These are phyloP conservation scores for Rynchops niger DNA, from an alignment of 2,113 vertebrate species.

Conservation along the genomic window DNA sequence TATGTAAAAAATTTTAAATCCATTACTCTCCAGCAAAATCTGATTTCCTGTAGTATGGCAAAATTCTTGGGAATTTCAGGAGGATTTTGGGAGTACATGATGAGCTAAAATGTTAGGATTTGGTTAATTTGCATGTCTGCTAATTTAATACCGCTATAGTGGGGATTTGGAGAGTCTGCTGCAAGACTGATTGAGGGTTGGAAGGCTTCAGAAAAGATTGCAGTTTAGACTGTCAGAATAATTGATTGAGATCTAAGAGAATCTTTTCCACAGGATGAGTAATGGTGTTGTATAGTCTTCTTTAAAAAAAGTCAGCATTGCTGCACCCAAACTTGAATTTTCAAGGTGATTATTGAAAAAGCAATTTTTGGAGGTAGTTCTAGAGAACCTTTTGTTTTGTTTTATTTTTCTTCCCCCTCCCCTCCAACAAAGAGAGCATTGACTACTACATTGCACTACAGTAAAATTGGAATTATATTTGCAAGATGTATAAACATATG, in stretches of 20 bases:
- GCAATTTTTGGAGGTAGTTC: neutral
- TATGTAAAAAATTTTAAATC: neutral
- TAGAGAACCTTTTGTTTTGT: neutral
- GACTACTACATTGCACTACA: neutral
- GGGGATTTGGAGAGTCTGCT: neutral
- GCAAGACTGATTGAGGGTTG: neutral
- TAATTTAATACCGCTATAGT: neutral
- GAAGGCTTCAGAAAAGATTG: neutral
- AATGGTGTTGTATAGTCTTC: neutral
- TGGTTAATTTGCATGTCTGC: neutral
- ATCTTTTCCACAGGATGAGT: neutral
- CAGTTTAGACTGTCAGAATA: neutral
- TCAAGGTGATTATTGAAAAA: neutral
- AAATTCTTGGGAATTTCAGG: neutral
- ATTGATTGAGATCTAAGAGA: neutral
- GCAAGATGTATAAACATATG: neutral
- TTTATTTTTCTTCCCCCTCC: rapidly evolving
- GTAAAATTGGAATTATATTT: neutral
- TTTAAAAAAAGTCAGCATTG: neutral
- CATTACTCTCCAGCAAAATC: neutral
- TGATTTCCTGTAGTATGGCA: neutral
- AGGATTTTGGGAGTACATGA: neutral
- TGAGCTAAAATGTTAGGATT: neutral
- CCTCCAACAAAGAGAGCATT: neutral
- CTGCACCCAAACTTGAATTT: neutral